Evolutionary conservation across 2,113 vertebrate genomes (phyloP), one percentile per base, ranked within the genome.

Genomic region (Barnardius zonarius): DNA sequence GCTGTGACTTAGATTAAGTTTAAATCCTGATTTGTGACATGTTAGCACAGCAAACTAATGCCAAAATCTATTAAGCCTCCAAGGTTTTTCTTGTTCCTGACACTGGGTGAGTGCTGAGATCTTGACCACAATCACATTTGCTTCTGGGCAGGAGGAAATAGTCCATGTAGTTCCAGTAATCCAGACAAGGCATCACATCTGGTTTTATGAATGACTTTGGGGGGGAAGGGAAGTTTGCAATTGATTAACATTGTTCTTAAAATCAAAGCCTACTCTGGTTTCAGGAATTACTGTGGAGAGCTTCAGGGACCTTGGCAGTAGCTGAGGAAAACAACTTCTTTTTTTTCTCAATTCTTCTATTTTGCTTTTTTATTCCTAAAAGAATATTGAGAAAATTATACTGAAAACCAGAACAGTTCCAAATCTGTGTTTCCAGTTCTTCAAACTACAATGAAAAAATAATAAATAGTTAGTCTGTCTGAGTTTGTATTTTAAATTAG

Each of bases 1-100:
- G 52, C 88, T 92, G 96, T 96, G 95, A 96, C 93, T 96, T 90
- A 83, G 96, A 97, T 97, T 97, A 97, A 95, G 89, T 92, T 93
- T 96, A 93, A 97, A 96, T 96, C 96, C 93, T 91, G 83, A 89
- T 94, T 96, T 96, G 93, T 18, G 8, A 82, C 80, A 90, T 84
- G 77, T 92, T 96, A 96, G 73, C 70, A 59, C 74, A 69, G 69
- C 74, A 87, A 95, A 93, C 91, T 93, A 94, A 85, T 94, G 91
- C 88, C 77, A 89, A 64, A 94, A 91, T 92, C 88, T 94, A 48
- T 93, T 94, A 95, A 96, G 77, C 80, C 41, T 94, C 39, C 62
- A 79, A 82, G 62, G 17, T 24, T 67, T 44, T 93, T 91, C 30
- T 44, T 85, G 61, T 74, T 94, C 73, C 82, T 90, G 68, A 92